A percentile compares a stretch with the other conserved stretches of the same genome.
These are phyloP conservation scores for Ctenodactylus gundi DNA, from an alignment of 2,113 vertebrate genomes.

Conservation along the genomic window DNA sequence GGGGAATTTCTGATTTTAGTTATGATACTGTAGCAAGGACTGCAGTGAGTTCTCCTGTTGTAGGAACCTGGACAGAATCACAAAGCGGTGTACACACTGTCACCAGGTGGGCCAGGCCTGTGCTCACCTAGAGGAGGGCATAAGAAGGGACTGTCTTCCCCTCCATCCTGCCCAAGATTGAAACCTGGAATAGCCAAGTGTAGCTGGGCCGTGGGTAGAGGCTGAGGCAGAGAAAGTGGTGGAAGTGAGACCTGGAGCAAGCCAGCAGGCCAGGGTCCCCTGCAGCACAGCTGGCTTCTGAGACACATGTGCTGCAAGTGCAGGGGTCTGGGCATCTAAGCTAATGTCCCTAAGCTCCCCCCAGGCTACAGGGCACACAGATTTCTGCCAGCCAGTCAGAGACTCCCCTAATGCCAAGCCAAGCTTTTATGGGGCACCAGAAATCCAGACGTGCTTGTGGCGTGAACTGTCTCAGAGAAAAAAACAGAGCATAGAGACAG, in stretches of 20 bases:
- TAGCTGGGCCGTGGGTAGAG: neutral
- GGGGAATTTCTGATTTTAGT: neutral
- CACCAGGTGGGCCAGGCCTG: neutral
- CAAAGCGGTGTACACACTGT: neutral
- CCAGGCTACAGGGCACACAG: accelerated
- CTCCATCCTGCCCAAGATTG: neutral
- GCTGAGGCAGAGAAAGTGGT: neutral
- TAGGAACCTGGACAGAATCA: neutral
- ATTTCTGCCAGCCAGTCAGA: neutral
- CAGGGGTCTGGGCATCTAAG: no score
- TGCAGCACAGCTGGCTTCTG: no score
- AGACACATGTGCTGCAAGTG: neutral
- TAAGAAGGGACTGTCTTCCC: neutral
- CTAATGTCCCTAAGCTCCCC: no score
- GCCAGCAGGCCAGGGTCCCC: neutral
- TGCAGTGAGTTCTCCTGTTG: no score
- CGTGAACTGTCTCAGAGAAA: neutral
- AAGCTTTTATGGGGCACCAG: neutral
- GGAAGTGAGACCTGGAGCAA: no score
- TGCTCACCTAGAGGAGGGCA: neutral
- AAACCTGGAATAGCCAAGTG: neutral
- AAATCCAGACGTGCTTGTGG: neutral
- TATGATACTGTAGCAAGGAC: neutral
- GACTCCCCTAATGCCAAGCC: no score
- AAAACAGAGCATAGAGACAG: neutral